Percentiles rank a stretch among this genome's conserved stretches.
Evolutionary conservation across 2,113 vertebrate species (phyloP).

Genomic region (Jaculus jaculus): DNA sequence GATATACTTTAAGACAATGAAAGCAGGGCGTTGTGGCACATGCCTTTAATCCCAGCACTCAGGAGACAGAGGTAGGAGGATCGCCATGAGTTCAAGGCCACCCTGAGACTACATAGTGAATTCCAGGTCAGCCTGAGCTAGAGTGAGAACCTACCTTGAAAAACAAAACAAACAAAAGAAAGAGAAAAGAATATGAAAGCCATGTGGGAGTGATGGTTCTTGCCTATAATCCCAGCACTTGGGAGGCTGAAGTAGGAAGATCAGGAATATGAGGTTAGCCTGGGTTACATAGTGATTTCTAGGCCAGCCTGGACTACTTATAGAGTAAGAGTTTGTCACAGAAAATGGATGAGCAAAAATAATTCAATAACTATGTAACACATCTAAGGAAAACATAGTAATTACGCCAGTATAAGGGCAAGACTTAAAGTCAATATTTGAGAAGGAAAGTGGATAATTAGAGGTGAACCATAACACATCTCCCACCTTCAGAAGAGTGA

Average conservation of each 20-base stretch:
- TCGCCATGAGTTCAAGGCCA: too few species aligned
- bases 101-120: too few species aligned
- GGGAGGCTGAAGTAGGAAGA: too few species aligned
- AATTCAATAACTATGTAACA: neutral
- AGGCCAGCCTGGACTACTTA: neutral
- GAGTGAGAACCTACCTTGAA: too few species aligned
- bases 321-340: neutral
- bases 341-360: neutral
- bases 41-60: neutral
- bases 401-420: neutral
- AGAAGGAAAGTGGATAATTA: constrained; percentile 13
- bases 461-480: neutral
- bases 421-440: constrained; percentile 3
- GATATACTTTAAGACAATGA: neutral
- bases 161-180: too few species aligned
- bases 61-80: neutral
- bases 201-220: too few species aligned
- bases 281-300: neutral
- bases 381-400: neutral
- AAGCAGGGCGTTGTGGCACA: neutral
- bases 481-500: neutral
- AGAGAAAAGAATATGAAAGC: too few species aligned
- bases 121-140: too few species aligned
- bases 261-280: neutral
- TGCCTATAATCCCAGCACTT: too few species aligned